These are phyloP conservation scores for Cantharis rustica DNA, from an alignment of 2,888 invertebrate genomes.

Conservation along the genomic window DNA sequence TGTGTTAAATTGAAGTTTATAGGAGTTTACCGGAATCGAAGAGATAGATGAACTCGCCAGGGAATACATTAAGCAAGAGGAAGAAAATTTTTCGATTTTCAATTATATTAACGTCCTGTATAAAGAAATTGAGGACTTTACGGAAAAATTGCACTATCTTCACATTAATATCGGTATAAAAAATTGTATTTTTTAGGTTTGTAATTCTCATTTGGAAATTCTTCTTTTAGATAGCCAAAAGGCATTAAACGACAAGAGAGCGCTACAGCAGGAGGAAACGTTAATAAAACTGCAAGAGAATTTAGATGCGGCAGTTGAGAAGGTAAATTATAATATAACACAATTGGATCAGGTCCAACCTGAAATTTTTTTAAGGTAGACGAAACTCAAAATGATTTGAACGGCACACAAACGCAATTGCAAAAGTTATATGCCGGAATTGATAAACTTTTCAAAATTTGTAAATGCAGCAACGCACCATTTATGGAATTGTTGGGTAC, in stretches of 20 bases:
- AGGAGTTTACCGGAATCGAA: conserved; percentile 66
- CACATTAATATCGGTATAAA: conserved; percentile 42
- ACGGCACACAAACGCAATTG: conserved; percentile 41
- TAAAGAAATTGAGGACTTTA: conserved; percentile 76
- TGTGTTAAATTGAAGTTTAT: conserved; percentile 15
- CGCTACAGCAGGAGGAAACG: conserved; percentile 64
- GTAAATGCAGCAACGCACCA: conserved; percentile 73
- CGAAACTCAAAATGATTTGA: conserved; percentile 48
- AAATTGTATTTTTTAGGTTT: no score
- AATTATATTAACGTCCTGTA: conserved; percentile 90
- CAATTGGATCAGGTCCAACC: no score
- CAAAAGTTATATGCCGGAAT: conserved; percentile 57
- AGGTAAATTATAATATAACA: not conserved
- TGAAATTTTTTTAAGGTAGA: conserved; percentile 43
- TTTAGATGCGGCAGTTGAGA: conserved; percentile 55
- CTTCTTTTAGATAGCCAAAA: conserved; percentile 61
- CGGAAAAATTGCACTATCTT: conserved; percentile 69
- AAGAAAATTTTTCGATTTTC: conserved; percentile 90
- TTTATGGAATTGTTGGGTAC: conserved; percentile 49
- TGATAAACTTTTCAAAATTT: conserved; percentile 61
- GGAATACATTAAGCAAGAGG: conserved; percentile 83
- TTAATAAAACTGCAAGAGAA: conserved; percentile 60
- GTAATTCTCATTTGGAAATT: not conserved
- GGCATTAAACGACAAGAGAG: conserved; percentile 61
- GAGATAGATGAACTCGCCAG: conserved; percentile 71